These are phyloP conservation scores for Itoplectis maculator DNA, from an alignment of 2,888 invertebrate genomes.

Conservation along the genomic window DNA sequence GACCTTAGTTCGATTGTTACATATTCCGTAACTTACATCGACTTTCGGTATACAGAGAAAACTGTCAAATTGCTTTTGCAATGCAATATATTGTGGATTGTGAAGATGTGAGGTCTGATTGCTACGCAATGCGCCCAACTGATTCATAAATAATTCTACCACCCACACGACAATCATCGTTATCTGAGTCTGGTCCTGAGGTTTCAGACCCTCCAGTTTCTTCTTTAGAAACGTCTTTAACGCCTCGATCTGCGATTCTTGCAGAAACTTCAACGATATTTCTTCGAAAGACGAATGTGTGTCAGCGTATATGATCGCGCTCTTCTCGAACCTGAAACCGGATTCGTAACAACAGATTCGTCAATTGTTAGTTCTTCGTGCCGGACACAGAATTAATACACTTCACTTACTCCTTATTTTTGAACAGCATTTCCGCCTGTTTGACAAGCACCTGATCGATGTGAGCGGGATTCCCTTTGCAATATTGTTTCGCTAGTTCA, in stretches of 20 bases:
- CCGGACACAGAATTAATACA: constrained; percentile 39
- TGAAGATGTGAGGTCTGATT: constrained; percentile 80
- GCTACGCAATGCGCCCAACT: constrained; percentile 91
- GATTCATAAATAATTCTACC: constrained; percentile 95
- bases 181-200: constrained; percentile 93
- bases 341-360: constrained; percentile 12
- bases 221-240: constrained; percentile 94
- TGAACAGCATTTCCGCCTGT: constrained; percentile 95
- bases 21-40: constrained; percentile 82
- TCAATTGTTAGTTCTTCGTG: constrained; percentile 10
- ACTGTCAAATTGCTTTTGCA: constrained; percentile 92
- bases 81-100: constrained; percentile 86
- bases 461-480: constrained; percentile 92
- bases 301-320: constrained; percentile 95
- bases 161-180: constrained; percentile 98
- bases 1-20: constrained; percentile 69
- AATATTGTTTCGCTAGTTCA: constrained; percentile 94
- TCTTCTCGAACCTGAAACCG: constrained; percentile 88
- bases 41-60: constrained; percentile 91
- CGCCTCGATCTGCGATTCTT: constrained; percentile 92
- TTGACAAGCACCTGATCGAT: constrained; percentile 94
- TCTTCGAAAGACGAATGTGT: constrained; percentile 97
- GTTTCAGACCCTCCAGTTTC: constrained; percentile 90
- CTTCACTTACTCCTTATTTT: constrained; percentile 88
- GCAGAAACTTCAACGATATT: constrained; percentile 95